A percentile compares a stretch with the other conserved stretches of the same genome.
These are phyloP conservation scores for Ganaspis sp. DNA, from an alignment of 1,140 invertebrate genomes.

Conservation along the genomic window DNA sequence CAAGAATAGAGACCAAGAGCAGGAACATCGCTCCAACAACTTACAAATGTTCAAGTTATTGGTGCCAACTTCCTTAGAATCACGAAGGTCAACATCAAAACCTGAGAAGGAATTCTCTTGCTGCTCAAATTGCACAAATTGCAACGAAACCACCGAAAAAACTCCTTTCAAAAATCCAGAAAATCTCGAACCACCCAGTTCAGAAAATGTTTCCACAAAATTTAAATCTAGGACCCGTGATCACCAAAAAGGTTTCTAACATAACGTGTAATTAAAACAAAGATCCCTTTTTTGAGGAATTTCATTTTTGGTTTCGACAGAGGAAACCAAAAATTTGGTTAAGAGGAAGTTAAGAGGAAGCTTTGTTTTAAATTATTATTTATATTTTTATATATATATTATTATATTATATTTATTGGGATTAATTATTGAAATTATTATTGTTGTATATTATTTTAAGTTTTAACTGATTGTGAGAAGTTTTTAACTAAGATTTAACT, in stretches of 20 bases:
- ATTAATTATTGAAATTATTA: no score
- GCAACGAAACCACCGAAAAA: not conserved
- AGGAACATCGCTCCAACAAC: not conserved
- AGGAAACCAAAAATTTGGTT: no score
- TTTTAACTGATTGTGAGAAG: no score
- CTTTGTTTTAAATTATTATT: no score
- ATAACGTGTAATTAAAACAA: no score
- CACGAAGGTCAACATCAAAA: constrained; percentile 4
- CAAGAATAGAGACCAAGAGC: not conserved
- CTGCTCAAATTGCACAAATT: not conserved
- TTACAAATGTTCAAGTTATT: not conserved
- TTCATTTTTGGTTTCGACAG: no score
- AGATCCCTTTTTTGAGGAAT: no score
- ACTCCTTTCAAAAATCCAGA: not conserved
- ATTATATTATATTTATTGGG: no score
- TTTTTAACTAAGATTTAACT: not conserved
- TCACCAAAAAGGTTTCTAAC: not conserved
- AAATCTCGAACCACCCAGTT: not conserved
- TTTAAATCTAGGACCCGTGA: not conserved
- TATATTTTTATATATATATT: no score
- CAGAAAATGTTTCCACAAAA: not conserved
- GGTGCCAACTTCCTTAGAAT: not conserved
- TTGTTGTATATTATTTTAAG: no score
- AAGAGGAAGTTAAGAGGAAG: no score
- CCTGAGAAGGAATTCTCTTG: not conserved